Evolutionary conservation across 2,888 invertebrate genomes (phyloP).

Genomic region (Elmis aenea): DNA sequence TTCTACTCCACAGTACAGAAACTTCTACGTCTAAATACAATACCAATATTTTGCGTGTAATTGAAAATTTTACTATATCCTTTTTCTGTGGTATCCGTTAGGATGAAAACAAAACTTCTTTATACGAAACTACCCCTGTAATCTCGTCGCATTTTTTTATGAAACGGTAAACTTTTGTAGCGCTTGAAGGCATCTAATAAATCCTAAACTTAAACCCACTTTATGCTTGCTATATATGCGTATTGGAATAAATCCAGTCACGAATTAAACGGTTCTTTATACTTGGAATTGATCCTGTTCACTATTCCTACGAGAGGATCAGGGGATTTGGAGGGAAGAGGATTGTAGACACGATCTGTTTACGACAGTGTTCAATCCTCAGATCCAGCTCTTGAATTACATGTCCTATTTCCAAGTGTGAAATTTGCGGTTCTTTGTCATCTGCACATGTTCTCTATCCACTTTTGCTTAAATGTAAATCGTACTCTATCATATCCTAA

Average conservation of each 20-base stretch:
- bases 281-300: slow-evolving; percentile 35
- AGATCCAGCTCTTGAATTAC: slow-evolving; percentile 40
- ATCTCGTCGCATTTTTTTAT: no score
- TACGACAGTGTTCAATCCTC: slow-evolving; percentile 44
- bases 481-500: no score
- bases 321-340: slow-evolving; percentile 36
- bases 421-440: slow-evolving; percentile 32
- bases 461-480: no score
- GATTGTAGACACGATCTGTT: slow-evolving; percentile 43
- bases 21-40: no score
- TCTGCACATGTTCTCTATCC: slow-evolving; percentile 16
- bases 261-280: slow-evolving; percentile 38
- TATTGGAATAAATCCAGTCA: slow-evolving; percentile 26
- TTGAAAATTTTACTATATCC: no score
- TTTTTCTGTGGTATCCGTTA: no score
- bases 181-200: slow-evolving; percentile 5
- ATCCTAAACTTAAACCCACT: slow-evolving; percentile 6
- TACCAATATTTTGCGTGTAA: no score
- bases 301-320: slow-evolving; percentile 31
- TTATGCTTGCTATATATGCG: slow-evolving; percentile 13
- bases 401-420: slow-evolving; percentile 34
- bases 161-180: background rate
- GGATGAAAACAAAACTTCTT: no score
- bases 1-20: no score
- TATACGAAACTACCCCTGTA: no score